Evolutionary conservation across 2,888 invertebrate genomes (phyloP), one percentile per base, ranked within the genome.

Genomic region (Sesia apiformis): DNA sequence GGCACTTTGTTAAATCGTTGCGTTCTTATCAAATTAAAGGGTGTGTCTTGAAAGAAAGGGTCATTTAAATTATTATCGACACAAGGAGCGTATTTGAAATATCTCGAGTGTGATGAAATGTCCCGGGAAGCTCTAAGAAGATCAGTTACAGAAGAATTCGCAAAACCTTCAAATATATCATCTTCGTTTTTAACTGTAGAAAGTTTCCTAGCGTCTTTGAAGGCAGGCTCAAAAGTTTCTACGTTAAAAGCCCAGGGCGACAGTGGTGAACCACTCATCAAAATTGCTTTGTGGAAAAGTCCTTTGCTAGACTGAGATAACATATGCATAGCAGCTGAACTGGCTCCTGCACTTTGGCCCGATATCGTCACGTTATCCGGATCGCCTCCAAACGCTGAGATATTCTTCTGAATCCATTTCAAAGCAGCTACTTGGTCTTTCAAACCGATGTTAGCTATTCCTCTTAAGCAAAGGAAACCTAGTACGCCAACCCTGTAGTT

Each of bases 371-470:
- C 85, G 55, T 87, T 87, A 6, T 86, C 83, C 0, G 85, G 84
- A 58, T 88, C 88, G 46, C 89, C 89, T 2, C 86, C 85, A 54
- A 89, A 88, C 1, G 77, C 75, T 2, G 70, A 67, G 54, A 88
- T 87, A 55, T 88, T 89, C 40, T 63, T 72, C 43, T 63, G 69
- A n/a, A 89, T 70, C 88, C 89, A 89, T 62, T 73, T 77, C 4
- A 89, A 64, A 5, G 89, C 87, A 4, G 83, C 85, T 4, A 80
- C 72, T 58, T 89, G 89, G 58, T 89, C 89, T 60, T 83, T 81
- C 3, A 89, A 60, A 0, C 88, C 89, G 0, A 88, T 69, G 56
- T 89, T 89, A 0, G 88, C 79, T 3, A 82, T 64, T 23, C 75
- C 77, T 56, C 83, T 76, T 4, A 82, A 52, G 57, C 87, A 88